Evolutionary conservation across 2,888 invertebrate genomes (phyloP), one percentile per base, ranked within the genome.

Genomic region (Rutpela maculata): DNA sequence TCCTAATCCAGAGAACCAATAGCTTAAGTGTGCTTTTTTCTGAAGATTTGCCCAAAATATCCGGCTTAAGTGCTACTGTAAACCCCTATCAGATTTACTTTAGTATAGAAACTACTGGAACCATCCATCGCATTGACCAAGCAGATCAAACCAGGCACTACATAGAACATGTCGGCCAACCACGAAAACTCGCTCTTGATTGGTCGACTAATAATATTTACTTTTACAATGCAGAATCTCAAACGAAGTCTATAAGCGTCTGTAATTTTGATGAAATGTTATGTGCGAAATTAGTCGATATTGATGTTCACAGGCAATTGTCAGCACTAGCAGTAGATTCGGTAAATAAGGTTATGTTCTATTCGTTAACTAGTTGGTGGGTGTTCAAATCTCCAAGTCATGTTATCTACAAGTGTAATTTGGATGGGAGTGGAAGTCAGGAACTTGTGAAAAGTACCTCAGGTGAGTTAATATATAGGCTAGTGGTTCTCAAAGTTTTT

Each of bases 131-230:
- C 72, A 80, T 89, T 17, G 85, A 90, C 68, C 74, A 91, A 19
- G 84, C 88, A 43, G 89, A 89, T 10, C 88, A 87, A 0, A 88
- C 88, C 4, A 84, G 89, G 1, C 86, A 85, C 0, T 87, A 85
- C 67, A 85, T 92, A 9, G 85, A 87, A 3, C 88, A 90, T 17
- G 87, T 92, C 15, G 92, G 92, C 0, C 88, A 87, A 76, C 92
- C 93, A 0, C 88, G 88, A 60, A 90, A 93, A 88, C 85, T 96
- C 56, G 91, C 94, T 0, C 91, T 95, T 1, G 96, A 96, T 84
- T 96, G 96, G 96, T 88, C 93, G 26, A 93, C 95, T 0, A 91
- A 92, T 12, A 95, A 95, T 85, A 90, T 95, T 0, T 96, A 95
- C 87, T 93, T 93, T 81, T 91, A 92, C 75, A 87, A 89, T 0